Percentiles rank a stretch among this genome's conserved stretches.
Conservation (phyloP, 35 echinoderm and acorn worm species). For the Ptychodera flava region DNA sequence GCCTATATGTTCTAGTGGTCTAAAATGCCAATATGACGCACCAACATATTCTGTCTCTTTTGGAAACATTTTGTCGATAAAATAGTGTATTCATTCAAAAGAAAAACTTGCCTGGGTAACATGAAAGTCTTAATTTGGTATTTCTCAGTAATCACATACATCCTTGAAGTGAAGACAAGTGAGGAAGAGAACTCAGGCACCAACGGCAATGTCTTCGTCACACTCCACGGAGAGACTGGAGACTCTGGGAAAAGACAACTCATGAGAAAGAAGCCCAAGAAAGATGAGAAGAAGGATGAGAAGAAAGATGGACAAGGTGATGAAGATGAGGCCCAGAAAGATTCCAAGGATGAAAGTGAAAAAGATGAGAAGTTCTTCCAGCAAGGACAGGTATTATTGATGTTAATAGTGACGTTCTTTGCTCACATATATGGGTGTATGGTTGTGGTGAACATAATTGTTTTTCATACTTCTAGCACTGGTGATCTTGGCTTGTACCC, state of each 20-base stretch:
- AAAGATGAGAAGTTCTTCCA: neutral
- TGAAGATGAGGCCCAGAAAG: neutral
- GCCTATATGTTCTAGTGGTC: too few relatives aligned
- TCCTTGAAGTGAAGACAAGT: conserved; percentile 8
- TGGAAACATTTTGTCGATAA: too few relatives aligned
- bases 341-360: neutral
- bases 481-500: too few relatives aligned
- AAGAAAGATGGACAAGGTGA: neutral
- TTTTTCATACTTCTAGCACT: too few relatives aligned
- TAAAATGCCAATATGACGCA: too few relatives aligned
- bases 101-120: too few relatives aligned
- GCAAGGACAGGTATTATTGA: neutral
- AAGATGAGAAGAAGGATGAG: neutral
- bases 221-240: conserved; percentile 32
- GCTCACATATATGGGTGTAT: too few relatives aligned
- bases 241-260: conserved; percentile 50
- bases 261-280: conserved; percentile 33
- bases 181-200: conserved; percentile 40
- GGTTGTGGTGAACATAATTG: too few relatives aligned
- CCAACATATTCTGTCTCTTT: too few relatives aligned
- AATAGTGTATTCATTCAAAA: too few relatives aligned
- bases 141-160: neutral
- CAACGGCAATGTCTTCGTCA: conserved; percentile 39
- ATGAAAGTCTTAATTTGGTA: too few relatives aligned
- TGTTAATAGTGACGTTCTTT: too few relatives aligned